These are phyloP conservation scores for Siniperca chuatsi DNA, from an alignment of 2,113 vertebrate species.

Conservation along the genomic window DNA sequence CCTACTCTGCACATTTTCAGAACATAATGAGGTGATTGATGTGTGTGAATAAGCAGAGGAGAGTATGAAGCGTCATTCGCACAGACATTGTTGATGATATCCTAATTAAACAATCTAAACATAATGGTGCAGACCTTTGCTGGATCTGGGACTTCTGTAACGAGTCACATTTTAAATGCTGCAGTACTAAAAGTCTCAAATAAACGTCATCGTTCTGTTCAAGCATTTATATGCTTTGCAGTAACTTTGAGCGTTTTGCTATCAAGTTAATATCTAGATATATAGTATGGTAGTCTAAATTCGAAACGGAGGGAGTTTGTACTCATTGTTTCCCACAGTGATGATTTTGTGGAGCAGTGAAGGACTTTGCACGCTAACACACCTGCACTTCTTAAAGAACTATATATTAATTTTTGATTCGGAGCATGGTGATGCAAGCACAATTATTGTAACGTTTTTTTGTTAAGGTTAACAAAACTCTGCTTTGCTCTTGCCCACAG, in stretches of 20 bases:
- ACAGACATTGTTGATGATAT: conserved; percentile 20
- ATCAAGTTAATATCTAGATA: not conserved
- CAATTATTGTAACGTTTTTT: not conserved
- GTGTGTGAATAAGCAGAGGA: conserved; percentile 35
- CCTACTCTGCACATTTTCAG: conserved; percentile 32
- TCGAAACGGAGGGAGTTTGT: not conserved
- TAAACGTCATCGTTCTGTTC: not conserved
- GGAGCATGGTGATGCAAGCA: not conserved
- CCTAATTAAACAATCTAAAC: conserved; percentile 21
- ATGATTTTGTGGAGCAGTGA: not conserved
- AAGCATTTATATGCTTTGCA: not conserved
- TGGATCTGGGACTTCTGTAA: conserved; percentile 3
- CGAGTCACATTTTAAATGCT: not conserved
- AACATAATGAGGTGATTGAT: conserved; percentile 45
- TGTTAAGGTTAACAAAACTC: not conserved
- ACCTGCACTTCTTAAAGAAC: not conserved
- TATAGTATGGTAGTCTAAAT: not conserved
- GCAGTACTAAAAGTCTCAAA: not conserved
- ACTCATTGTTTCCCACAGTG: not conserved
- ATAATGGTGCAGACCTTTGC: not conserved
- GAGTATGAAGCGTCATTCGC: conserved; percentile 32
- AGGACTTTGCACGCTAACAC: not conserved
- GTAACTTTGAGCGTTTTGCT: not conserved
- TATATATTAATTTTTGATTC: not conserved
- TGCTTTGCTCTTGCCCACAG: not conserved